phyloP scores from a whole-genome alignment of 1,140 invertebrate genomes.

The Diorhabda elongata region DNA sequence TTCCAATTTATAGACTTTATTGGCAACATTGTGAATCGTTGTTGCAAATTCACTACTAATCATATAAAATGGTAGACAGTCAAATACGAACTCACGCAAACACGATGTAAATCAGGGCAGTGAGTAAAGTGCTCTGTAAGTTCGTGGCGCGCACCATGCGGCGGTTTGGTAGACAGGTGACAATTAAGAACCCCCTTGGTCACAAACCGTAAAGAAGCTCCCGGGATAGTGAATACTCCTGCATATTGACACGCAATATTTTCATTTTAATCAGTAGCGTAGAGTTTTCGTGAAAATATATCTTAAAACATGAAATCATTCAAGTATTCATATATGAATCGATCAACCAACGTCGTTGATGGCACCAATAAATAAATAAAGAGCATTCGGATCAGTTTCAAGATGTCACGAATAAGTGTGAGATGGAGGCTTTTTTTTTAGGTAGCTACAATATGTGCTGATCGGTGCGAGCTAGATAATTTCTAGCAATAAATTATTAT shows the following conservation, averaged over 20 bases:
- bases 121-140: slow-evolving; percentile 10
- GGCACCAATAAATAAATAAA: no score
- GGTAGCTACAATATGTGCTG: no score
- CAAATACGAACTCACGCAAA: slow-evolving; percentile 23
- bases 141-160: background rate
- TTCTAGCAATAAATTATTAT: no score
- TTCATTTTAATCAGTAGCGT: slow-evolving; percentile 4
- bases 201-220: slow-evolving; percentile 21
- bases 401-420: no score
- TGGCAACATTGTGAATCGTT: background rate
- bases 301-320: background rate
- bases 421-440: no score
- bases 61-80: slow-evolving; percentile 15
- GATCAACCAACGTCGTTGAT: no score
- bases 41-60: slow-evolving; percentile 14
- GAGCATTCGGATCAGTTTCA: no score
- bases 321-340: no score
- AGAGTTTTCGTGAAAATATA: background rate
- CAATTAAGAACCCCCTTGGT: slow-evolving; percentile 23
- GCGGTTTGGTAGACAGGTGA: slow-evolving; percentile 19
- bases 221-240: slow-evolving; percentile 16
- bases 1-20: background rate
- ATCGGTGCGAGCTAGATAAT: no score
- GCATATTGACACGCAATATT: slow-evolving; percentile 22
- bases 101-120: slow-evolving; percentile 23